phyloP scores from a whole-genome alignment of 2,113 vertebrate genomes.

The Elephantulus edwardii region DNA sequence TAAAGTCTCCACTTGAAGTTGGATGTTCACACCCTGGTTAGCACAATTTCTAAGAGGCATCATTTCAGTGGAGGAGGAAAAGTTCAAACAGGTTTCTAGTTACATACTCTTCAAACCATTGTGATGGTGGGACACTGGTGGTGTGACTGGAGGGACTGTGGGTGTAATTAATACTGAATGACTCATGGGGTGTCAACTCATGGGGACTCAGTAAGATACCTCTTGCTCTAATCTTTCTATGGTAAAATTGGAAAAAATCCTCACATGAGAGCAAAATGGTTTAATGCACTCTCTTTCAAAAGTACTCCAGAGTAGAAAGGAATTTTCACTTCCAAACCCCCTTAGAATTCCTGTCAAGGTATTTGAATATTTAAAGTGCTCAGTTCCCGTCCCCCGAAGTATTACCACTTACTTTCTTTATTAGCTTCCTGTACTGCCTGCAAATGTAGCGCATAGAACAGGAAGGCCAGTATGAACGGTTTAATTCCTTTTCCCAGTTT shows the following conservation, averaged over 20 bases:
- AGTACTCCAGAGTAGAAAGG: neutral
- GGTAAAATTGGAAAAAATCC: slow-evolving; percentile 41
- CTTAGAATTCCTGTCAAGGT: neutral
- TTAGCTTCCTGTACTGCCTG: neutral
- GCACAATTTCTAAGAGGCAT: neutral
- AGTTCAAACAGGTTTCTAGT: neutral
- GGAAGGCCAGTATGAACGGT: neutral
- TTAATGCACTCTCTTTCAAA: neutral
- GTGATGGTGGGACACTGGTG: neutral
- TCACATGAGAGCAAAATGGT: neutral
- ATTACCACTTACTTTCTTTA: neutral
- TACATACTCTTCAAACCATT: neutral
- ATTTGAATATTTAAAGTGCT: neutral
- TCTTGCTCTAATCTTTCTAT: slow-evolving; percentile 3
- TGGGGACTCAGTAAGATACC: neutral
- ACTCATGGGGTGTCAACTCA: neutral
- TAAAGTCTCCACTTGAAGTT: neutral
- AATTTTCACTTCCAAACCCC: neutral
- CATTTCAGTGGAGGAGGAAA: neutral
- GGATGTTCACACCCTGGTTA: neutral
- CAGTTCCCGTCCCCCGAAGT: neutral
- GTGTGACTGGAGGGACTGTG: neutral
- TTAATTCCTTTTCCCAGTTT: neutral
- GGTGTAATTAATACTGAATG: neutral
- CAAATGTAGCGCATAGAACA: neutral